Conservation (phyloP, 2,113 vertebrate genomes). For the Lichenostomus cassidix region DNA sequence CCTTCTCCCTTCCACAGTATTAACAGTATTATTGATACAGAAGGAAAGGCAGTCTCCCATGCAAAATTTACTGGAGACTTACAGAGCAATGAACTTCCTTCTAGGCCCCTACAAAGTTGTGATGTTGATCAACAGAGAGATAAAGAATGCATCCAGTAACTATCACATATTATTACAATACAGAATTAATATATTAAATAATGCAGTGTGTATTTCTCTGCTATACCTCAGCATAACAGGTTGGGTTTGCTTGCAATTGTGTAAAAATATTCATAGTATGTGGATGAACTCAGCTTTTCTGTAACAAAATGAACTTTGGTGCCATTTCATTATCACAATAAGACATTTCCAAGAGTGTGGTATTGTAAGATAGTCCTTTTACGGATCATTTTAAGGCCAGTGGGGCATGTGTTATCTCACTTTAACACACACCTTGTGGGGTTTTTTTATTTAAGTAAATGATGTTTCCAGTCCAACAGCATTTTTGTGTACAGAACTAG, state of each 20-base stretch:
- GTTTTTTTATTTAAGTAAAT: constrained; percentile 5
- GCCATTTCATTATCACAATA: constrained; percentile 21
- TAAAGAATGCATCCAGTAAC: neutral
- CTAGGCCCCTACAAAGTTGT: neutral
- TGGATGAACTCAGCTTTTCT: neutral
- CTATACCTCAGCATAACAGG: neutral
- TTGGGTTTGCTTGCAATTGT: neutral
- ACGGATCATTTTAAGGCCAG: constrained; percentile 21
- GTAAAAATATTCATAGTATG: neutral
- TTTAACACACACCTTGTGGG: constrained; percentile 37
- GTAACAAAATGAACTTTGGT: constrained; percentile 31
- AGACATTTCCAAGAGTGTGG: neutral
- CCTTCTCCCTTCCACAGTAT: neutral
- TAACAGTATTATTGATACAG: neutral
- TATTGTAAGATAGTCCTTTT: constrained; percentile 20
- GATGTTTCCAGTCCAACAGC: constrained; percentile 12
- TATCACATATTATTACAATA: neutral
- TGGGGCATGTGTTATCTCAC: constrained; percentile 18
- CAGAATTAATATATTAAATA: neutral
- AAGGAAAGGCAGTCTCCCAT: neutral
- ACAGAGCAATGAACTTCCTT: neutral
- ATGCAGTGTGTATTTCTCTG: neutral
- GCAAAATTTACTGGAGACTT: neutral
- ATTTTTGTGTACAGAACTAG: constrained; percentile 48
- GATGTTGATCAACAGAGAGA: neutral